Base-by-base conservation (phyloP, 2,113 vertebrate species). In the Daphoenositta chrysoptera region DNA sequence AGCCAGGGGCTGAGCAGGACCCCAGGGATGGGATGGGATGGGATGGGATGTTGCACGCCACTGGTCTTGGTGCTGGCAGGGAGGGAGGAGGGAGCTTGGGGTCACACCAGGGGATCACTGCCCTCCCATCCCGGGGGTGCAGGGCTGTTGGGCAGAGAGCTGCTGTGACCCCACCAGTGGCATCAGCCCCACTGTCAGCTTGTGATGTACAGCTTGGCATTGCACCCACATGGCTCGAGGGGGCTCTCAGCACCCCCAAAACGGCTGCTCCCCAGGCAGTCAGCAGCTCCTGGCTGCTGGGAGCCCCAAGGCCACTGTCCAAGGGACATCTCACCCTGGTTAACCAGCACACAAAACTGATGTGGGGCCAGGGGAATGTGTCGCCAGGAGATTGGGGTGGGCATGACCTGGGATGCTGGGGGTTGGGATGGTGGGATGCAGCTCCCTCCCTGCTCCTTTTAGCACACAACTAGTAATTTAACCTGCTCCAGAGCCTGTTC, bases 401-500 rank as follows among this genome's bases (percentile, higher is more conserved):
- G 58, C 33, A 47, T 22, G 64, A 89, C 31, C 0, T 58, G 2
- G 75, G 61, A 79, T 44, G 50, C 28, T n/a, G 21, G 27, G 23
- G 45, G 13, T 57, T 13, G 27, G 56, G 66, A 50, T 42, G 31
- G 40, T 48, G 44, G 48, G 44, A 57, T 69, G 63, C 53, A 58
- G 76, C 58, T 86, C 54, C 20, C 37, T 75, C 40, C 66, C 51
- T 27, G 5, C 82, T 77, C 65, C 50, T 91, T 65, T 88, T 27
- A 91, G 63, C 27, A 31, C 45, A 75, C 18, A 76, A 68, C 61
- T 72, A 65, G 50, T 83, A 92, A 93, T 78, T 73, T 83, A 90
- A 95, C 84, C 77, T 84, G 60, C 65, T 95, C 78, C 90, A 83
- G 75, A 91, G 79, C 77, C 85, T 91, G 58, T 19, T 96, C 68